Evolutionary conservation across 2,797 vertebrate species (phyloP), one percentile per base, ranked within the genome.

Genomic region (Vireo griseus): DNA sequence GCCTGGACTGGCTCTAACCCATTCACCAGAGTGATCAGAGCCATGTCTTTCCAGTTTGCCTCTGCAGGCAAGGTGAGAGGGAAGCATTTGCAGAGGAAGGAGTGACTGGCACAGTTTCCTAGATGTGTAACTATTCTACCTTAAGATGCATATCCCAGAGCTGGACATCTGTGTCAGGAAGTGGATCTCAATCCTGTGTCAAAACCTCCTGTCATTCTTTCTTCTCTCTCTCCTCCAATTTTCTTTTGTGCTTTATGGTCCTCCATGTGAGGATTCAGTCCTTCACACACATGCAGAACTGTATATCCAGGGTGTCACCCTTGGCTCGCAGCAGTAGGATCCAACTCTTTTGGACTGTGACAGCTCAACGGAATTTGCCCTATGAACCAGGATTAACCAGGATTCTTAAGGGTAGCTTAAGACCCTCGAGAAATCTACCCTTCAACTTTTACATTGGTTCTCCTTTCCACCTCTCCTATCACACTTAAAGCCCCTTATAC

Each of bases 261-360:
- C 39, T 44, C 33, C 8, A 0, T n/a, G 26, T 31, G 28, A 66
- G 13, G 59, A 48, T 47, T 10, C 26, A 9, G 62, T 57, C 37
- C 48, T 45, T 39, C 3, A 3, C 16, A 3, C 1, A 6, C 0
- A 2, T 21, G 37, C 42, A 69, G 71, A 76, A 81, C 40, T 3
- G 4, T 4, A 31, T 21, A 59, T 8, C 20, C 40, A 85, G 20
- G 3, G 5, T 29, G 20, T 61, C 33, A 54, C 25, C 31, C n/a
- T 8, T 26, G 9, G 15, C 75, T 74, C 16, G 13, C 61, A 82
- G 39, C 25, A 80, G 50, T 17, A 77, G 25, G 42, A 72, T 58
- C n/a, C 76, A 63, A 35, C 19, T 35, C 54, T 66, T 74, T 9
- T 6, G 6, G 29, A 71, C 16, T 37, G 31, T 18, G 18, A 59